Evolutionary conservation across 2,888 invertebrate genomes (phyloP).

Genomic region (Patella pellucida): DNA sequence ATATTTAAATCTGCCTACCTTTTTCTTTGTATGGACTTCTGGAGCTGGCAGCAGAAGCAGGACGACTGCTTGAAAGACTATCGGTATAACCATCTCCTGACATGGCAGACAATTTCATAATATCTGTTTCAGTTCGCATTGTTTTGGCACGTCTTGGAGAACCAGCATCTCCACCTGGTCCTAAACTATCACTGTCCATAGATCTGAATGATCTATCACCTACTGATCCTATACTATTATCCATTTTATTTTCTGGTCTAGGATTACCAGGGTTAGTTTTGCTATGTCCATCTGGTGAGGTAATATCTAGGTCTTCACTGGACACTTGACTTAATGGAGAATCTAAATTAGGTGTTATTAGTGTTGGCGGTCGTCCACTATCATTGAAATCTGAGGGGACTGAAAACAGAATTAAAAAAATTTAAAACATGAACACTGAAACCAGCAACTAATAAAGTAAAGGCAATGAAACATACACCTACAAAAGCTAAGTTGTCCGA

Average conservation of each 20-base stretch:
- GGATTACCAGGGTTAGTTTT: neutral
- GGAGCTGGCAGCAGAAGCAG: conserved; percentile 39
- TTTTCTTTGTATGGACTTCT: conserved; percentile 34
- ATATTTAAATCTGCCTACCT: neutral
- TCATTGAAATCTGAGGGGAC: neutral
- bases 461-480: too few species aligned
- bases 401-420: neutral
- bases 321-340: conserved; percentile 7
- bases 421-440: too few species aligned
- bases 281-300: neutral
- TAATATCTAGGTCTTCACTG: neutral
- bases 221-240: neutral
- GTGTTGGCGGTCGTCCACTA: conserved; percentile 2
- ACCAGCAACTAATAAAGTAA: too few species aligned
- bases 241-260: neutral
- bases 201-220: neutral
- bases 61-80: conserved; percentile 35
- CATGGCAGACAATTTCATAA: conserved; percentile 26
- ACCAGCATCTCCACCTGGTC: neutral
- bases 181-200: neutral
- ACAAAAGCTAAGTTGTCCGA: too few species aligned
- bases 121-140: neutral
- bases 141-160: neutral
- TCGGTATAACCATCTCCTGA: conserved; percentile 35
- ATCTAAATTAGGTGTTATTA: neutral